Base-by-base conservation (phyloP, 2,113 vertebrate genomes). In the Coptodon rendalli region DNA sequence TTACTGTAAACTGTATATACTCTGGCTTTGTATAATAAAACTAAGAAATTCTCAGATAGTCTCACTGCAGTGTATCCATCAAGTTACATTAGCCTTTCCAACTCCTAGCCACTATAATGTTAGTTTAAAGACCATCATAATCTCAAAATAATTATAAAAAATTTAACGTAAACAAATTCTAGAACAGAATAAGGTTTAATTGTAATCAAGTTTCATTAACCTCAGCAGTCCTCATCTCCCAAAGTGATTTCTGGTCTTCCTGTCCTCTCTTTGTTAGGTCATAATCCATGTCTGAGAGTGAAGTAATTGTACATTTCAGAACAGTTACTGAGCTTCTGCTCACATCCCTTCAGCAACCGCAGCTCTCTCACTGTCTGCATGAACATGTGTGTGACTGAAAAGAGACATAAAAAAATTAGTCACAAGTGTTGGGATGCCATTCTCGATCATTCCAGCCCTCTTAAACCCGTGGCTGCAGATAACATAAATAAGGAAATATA, bases 371-470 rank as follows among this genome's bases (percentile, higher is more conserved):
- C n/a, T 14, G 12, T 40, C 63, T 40, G 5, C 63, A 24, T 3
- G 36, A 13, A 22, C 2, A 3, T n/a, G 19, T 17, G 29, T 9
- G 17, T 0, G 16, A 66, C 17, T n/a, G 19, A 36, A 38, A 66
- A 12, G 31, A n/a, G 61, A n/a, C 17, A 19, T 34, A 10, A 19
- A 36, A 19, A 36, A 6, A 54, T 22, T 22, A 2, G 52, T 36
- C 17, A 63, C 8, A n/a, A 34, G 61, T 36, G 2, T 36, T 66
- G 61, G 17, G 19, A 38, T 5, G n/a, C 12, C 38, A 40, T 71
- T 71, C 36, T 71, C 22, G 36, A 71, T 71, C 12, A 40, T 43
- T 71, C 6, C 12, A 40, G 63, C 7, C 36, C 36, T 40, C 36
- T 22, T 68, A 71, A 71, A 71, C 36, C n/a, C 0, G 11, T 68